phyloP scores from a whole-genome alignment of 2,113 vertebrate species.

The Ochotona princeps region DNA sequence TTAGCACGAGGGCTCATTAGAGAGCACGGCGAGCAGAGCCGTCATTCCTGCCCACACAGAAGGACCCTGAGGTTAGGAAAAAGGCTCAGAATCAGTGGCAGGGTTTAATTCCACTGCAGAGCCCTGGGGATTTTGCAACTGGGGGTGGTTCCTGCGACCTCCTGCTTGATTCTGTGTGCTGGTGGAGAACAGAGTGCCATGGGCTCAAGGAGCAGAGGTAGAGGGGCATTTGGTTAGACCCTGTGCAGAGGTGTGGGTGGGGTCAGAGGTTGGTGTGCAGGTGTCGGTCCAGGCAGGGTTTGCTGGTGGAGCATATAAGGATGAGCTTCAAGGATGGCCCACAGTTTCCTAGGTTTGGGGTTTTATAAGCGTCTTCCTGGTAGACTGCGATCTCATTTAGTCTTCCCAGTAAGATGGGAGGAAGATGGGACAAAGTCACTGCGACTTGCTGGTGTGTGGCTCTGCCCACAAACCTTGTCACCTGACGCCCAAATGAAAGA shows the following conservation, averaged over 20 bases:
- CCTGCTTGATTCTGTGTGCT: background rate
- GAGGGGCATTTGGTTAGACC: rapidly evolving
- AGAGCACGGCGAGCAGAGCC: background rate
- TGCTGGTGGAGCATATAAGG: background rate
- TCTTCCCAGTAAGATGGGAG: background rate
- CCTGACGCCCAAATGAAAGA: background rate
- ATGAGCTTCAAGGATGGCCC: background rate
- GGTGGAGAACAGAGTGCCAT: background rate
- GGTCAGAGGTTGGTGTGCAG: background rate
- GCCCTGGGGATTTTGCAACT: background rate
- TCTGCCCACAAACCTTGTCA: background rate
- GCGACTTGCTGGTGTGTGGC: background rate
- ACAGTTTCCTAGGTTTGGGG: rapidly evolving
- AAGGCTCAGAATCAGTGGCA: background rate
- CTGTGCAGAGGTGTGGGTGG: background rate
- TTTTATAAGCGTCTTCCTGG: background rate
- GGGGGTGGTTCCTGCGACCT: background rate
- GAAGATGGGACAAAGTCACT: too few species aligned
- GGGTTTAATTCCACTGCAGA: too few species aligned
- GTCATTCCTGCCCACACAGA: background rate
- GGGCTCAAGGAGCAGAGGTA: background rate
- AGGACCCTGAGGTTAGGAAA: background rate
- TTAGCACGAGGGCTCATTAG: background rate
- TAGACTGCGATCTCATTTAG: background rate
- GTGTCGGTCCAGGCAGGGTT: too few species aligned